These are phyloP conservation scores for Dromaius novaehollandiae DNA, from an alignment of 2,113 vertebrate species.

Conservation along the genomic window DNA sequence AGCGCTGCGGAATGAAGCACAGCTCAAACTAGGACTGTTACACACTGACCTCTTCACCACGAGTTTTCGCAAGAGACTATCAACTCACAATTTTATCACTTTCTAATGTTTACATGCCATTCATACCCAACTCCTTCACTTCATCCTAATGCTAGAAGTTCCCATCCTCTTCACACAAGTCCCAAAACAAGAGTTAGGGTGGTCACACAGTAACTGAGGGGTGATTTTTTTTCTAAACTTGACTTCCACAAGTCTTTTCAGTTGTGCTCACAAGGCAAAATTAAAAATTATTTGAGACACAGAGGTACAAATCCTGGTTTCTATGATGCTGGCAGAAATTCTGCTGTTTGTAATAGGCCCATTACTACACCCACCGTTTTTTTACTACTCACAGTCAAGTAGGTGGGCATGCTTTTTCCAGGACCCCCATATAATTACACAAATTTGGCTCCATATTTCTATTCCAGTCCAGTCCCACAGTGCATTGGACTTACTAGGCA, in stretches of 20 bases:
- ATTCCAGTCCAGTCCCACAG: rapidly evolving
- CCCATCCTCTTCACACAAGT: not conserved
- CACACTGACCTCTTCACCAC: not conserved
- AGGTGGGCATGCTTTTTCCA: not conserved
- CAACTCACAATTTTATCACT: not conserved
- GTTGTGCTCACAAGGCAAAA: not conserved
- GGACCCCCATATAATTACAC: not conserved
- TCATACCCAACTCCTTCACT: not conserved
- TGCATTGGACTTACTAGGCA: not conserved
- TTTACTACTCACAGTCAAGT: not conserved
- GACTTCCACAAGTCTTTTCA: not conserved
- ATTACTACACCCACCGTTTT: not conserved
- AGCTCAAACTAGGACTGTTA: not conserved
- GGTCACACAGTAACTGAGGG: not conserved
- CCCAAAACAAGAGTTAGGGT: not conserved
- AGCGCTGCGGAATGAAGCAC: not conserved
- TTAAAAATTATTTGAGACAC: not conserved
- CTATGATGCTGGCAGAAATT: not conserved
- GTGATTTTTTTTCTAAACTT: not conserved
- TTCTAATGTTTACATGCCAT: not conserved
- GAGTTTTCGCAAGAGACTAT: not conserved
- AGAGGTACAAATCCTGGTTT: not conserved
- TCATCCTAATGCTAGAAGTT: not conserved
- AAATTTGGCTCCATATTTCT: not conserved
- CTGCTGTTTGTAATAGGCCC: not conserved